Percentiles rank a stretch among this genome's conserved stretches.
Evolutionary conservation across 2,113 vertebrate species (phyloP).

Genomic region (Ranitomeya imitator): DNA sequence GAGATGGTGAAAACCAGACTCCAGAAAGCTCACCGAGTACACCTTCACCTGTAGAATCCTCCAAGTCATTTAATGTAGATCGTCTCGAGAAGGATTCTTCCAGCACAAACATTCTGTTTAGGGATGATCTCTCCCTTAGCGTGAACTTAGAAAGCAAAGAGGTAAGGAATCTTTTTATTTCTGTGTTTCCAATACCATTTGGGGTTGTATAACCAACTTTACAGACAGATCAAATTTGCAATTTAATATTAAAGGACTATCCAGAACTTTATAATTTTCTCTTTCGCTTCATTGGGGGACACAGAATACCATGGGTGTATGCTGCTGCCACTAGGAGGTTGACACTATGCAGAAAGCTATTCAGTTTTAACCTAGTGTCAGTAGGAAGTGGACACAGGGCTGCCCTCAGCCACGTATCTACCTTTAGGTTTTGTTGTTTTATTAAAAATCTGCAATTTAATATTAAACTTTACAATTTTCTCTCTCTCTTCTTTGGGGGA

Average conservation of each 20-base stretch:
- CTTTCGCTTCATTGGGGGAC: too few relatives aligned
- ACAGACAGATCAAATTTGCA: background rate
- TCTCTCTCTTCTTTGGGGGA: too few relatives aligned
- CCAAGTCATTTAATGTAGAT: slow-evolving; percentile 79
- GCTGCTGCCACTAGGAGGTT: too few relatives aligned
- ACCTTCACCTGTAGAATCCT: slow-evolving; percentile 85
- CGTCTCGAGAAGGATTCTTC: slow-evolving; percentile 75
- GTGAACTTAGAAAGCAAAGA: slow-evolving; percentile 82
- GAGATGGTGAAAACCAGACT: slow-evolving; percentile 80
- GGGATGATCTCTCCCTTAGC: slow-evolving; percentile 80
- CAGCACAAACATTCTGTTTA: slow-evolving; percentile 68
- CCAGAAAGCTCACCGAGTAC: slow-evolving; percentile 89
- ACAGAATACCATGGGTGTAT: too few relatives aligned
- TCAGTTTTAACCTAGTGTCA: too few relatives aligned
- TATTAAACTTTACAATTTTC: too few relatives aligned
- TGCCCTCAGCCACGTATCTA: too few relatives aligned
- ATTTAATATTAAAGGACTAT: background rate
- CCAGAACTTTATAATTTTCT: too few relatives aligned
- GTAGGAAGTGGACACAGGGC: too few relatives aligned
- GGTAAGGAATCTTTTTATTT: slow-evolving; percentile 71
- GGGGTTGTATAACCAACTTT: background rate
- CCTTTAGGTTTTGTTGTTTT: too few relatives aligned
- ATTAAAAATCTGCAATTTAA: background rate
- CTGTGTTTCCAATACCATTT: background rate
- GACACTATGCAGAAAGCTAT: too few relatives aligned